These are phyloP conservation scores for Mastomys natalensis DNA, from an alignment of 2,113 vertebrate genomes.

Conservation along the genomic window DNA sequence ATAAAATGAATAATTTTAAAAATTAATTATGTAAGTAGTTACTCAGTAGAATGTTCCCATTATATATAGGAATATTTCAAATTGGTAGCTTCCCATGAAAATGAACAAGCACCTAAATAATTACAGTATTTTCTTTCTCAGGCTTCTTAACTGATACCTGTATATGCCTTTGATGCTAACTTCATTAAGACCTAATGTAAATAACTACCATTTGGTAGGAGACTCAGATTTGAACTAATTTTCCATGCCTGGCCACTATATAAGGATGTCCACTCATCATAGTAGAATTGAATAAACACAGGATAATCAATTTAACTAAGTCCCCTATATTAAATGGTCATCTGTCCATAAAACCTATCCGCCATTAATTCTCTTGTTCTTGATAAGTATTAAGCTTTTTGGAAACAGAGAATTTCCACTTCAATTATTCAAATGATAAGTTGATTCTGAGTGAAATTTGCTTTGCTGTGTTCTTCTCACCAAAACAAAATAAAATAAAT, in stretches of 20 bases:
- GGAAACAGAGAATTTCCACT: not conserved
- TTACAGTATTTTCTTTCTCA: not conserved
- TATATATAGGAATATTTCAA: not conserved
- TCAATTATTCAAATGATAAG: not conserved
- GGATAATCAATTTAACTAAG: too few species aligned
- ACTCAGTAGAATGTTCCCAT: not conserved
- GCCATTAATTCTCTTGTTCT: not conserved
- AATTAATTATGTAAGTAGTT: not conserved
- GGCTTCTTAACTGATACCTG: not conserved
- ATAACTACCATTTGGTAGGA: not conserved
- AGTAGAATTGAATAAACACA: not conserved
- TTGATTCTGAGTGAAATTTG: not conserved
- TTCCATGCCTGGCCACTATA: not conserved
- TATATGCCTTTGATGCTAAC: not conserved
- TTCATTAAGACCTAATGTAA: not conserved
- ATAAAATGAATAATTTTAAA: not conserved
- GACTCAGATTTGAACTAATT: not conserved
- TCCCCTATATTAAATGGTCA: not conserved
- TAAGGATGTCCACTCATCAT: not conserved
- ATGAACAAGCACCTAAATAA: not conserved
- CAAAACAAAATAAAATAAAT: not conserved
- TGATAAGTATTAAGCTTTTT: not conserved
- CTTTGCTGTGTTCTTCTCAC: not conserved
- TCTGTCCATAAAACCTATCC: too few species aligned
- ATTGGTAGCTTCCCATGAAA: too few species aligned